Base-by-base conservation (phyloP, 2,888 invertebrate species). In the Calameuta filiformis region DNA sequence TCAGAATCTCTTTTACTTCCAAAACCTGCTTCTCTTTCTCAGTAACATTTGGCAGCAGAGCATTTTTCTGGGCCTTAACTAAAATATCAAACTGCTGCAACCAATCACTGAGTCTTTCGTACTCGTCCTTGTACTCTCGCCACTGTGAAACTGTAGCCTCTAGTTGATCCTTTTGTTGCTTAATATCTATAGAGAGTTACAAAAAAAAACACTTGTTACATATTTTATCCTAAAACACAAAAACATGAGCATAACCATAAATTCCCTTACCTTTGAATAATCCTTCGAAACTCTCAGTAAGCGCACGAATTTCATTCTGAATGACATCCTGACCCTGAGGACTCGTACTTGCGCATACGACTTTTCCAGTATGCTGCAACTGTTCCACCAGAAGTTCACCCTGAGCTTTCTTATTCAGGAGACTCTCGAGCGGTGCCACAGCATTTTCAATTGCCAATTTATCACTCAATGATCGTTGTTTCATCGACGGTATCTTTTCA, bases 101-200 rank as follows among this genome's bases (percentile, higher is more conserved):
- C 98, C 98, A 98, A 90, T 98, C 98, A 76, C 97, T 97, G 30
- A 98, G 92, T 80, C 97, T 94, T 90, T 98, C 98, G 88, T 97
- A 97, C 91, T 98, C 98, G 88, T 98, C 98, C 91, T 98, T 98
- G 92, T 97, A 98, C 81, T 97, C 96, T 77, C 97, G 94, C 96
- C 97, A 97, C 87, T 97, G 96, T 76, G 94, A 93, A 79, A 97
- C 94, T 4, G 96, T 97, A 3, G 94, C 94, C 92, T 97, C 97
- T 33, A 98, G 91, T 89, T 96, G 96, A 84, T 95, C 95, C 88
- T 97, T 97, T 89, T 97, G 97, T 85, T 96, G 94, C 87, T 95
- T 95, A 68, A 98, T 95, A 88, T 98, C 97, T 92, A 56, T 2
- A 56, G 9, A 9, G 23, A 56, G 82, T 23, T 86, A 87, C 73